phyloP scores from a whole-genome alignment of 35 echinoderm and acorn worm species.

The Nesometra sesokonis region DNA sequence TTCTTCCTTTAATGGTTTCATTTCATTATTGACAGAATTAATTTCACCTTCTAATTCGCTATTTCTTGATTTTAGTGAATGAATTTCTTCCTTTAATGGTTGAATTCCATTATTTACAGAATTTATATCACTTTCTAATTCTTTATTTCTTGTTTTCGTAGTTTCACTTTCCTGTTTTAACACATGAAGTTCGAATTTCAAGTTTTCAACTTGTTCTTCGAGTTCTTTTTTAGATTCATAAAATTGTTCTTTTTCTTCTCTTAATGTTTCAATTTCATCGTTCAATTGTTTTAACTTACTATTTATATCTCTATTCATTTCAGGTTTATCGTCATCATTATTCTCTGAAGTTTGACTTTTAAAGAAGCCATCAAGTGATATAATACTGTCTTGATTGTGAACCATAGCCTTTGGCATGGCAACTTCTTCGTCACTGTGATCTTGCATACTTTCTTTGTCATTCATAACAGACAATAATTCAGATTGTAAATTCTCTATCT shows the following conservation, averaged over 20 bases:
- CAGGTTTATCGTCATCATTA: background rate
- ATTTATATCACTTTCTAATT: background rate
- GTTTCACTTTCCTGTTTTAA: background rate
- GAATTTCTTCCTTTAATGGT: background rate
- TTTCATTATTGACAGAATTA: too few relatives aligned
- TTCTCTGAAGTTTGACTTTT: background rate
- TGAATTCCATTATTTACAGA: background rate
- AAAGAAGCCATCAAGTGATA: background rate
- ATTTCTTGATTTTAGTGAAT: too few relatives aligned
- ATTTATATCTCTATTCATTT: background rate
- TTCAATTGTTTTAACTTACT: background rate
- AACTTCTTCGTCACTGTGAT: background rate
- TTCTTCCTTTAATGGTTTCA: too few relatives aligned
- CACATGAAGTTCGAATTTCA: background rate
- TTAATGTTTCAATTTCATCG: background rate
- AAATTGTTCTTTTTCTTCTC: background rate
- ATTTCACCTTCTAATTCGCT: too few relatives aligned
- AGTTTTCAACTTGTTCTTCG: background rate
- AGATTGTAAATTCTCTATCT: slow-evolving; percentile 53
- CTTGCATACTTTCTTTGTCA: slow-evolving; percentile 60
- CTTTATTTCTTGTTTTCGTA: background rate
- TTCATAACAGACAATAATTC: slow-evolving; percentile 46
- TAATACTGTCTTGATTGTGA: background rate
- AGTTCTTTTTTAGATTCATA: background rate
- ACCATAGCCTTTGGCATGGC: background rate